Conservation (phyloP, 2,797 vertebrate species). For the Capromys pilorides region DNA sequence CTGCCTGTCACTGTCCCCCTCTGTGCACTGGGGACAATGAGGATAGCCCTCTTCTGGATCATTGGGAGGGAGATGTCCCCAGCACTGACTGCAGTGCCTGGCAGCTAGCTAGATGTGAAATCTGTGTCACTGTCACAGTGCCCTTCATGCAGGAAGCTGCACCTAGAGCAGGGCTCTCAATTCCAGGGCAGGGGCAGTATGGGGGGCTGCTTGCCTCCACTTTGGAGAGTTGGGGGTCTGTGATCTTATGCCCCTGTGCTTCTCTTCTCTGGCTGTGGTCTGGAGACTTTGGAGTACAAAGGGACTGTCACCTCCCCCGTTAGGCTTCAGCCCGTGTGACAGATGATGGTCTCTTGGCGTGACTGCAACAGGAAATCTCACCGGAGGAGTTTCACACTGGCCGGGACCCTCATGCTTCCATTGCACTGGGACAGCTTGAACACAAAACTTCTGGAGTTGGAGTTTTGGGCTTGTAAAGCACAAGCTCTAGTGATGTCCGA, state of each 20-base stretch:
- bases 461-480: background rate
- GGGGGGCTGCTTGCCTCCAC: background rate
- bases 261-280: background rate
- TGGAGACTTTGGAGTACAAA: background rate
- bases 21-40: background rate
- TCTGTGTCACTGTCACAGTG: background rate
- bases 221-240: background rate
- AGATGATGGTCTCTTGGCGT: background rate
- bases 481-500: background rate
- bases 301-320: background rate
- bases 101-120: no score
- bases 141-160: background rate
- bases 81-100: background rate
- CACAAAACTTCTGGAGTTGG: background rate
- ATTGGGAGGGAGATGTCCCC: background rate
- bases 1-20: background rate
- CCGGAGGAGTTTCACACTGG: background rate
- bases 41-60: accelerated
- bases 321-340: background rate
- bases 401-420: background rate
- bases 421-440: background rate
- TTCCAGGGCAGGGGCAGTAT: background rate
- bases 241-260: background rate
- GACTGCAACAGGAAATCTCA: background rate
- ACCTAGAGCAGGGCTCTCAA: background rate